Conservation (phyloP, 2,888 invertebrate genomes). For the Epicampocera succincta region DNA sequence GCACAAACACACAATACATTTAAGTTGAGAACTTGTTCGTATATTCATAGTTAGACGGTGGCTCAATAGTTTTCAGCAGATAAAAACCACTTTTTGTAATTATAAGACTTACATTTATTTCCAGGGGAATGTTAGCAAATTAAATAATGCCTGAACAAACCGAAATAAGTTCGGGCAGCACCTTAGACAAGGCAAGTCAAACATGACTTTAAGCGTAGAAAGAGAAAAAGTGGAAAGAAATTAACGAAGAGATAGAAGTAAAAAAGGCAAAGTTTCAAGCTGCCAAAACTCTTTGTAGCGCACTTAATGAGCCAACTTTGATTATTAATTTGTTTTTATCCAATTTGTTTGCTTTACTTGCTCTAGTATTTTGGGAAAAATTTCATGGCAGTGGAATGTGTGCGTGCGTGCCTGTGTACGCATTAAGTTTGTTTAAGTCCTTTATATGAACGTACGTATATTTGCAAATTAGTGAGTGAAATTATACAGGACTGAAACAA, state of each 20-base stretch:
- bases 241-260: not conserved
- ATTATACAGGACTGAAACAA: not conserved
- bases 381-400: not conserved
- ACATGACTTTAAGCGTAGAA: conserved; percentile 24
- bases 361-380: not conserved
- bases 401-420: not conserved
- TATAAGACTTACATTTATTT: conserved; percentile 47
- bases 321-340: conserved; percentile 73
- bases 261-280: conserved; percentile 30
- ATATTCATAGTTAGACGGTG: conserved; percentile 3
- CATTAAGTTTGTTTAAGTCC: no score
- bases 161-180: conserved; percentile 11
- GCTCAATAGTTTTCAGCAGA: conserved; percentile 10
- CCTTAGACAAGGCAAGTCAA: conserved; percentile 17
- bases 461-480: not conserved
- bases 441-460: no score
- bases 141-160: not conserved
- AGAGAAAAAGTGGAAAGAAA: not conserved
- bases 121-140: not conserved
- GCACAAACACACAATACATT: not conserved
- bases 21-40: not conserved
- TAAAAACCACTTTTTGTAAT: conserved; percentile 17
- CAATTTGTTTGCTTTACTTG: conserved; percentile 38
- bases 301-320: conserved; percentile 78
- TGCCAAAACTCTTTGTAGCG: conserved; percentile 54